Evolutionary conservation across 2,888 invertebrate genomes (phyloP), one percentile per base, ranked within the genome.

Genomic region (Dryadula phaetusa): DNA sequence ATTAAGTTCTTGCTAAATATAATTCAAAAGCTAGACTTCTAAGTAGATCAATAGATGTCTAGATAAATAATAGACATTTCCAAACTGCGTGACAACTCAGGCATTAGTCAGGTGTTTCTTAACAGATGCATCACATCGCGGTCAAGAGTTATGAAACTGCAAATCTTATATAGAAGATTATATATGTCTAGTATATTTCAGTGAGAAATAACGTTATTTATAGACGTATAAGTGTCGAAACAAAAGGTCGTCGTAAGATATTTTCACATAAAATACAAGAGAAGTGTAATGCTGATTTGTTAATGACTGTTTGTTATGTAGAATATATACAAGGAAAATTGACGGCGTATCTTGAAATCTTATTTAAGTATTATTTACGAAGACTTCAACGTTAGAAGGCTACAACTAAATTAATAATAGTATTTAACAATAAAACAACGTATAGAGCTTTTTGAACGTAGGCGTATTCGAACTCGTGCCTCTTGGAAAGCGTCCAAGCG

Each of bases 221-320:
- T 42, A 16, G 16, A 42, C 42, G 16, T 75, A 73, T 62, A 70
- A 67, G 70, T 79, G 76, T 72, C 72, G 75, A 76, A 77, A 79
- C 61, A 66, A 62, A 52, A 52, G 16, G 28, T 52, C 28, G 28
- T 28, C 2, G 49, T 25, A 52, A 28, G 25, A 10, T 52, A 28
- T 52, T 16, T 28, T 52, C 28, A 52, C 16, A 49, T 28, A 49
- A 49, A 49, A 49, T 28, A 49, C 49, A 49, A 28, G 49, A 28
- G 28, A 49, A 49, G 25, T 49, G 49, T 49, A 49, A 52, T 52
- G 49, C 28, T 28, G 49, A 52, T 52, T 52, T 28, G 28, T 16
- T 28, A 52, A 52, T 52, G 28, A 52, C 28, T 10, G 28, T n/a
- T 16, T 52, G 49, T 52, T 52, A 16, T 25, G 6, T 49, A 49